Evolutionary conservation across 2,888 invertebrate genomes (phyloP), one percentile per base, ranked within the genome.

Genomic region (Mythimna pallens): DNA sequence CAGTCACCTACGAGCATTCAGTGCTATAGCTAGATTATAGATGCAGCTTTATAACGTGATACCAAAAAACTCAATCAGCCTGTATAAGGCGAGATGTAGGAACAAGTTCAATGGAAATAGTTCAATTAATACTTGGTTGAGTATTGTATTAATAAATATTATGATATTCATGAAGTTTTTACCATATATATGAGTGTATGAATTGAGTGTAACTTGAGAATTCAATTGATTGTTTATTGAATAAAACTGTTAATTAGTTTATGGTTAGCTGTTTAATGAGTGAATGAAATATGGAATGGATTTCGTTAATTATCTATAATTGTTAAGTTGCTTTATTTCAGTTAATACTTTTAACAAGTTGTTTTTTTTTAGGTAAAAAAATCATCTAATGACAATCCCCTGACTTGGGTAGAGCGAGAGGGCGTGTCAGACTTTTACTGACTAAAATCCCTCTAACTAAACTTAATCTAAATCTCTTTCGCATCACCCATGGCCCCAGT

Each of bases 161-260:
- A 80, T 83, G 73, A 82, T 79, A 83, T 69, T 80, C 55, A 79
- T 79, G 57, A 57, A 14, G 59, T 69, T 73, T 82, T 78, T 70
- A 58, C 58, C 70, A 34, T 50, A 50, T 50, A 50, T 63, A 17
- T 40, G 52, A 22, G 50, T 17, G 14, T 58, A 63, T 63, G 65
- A 78, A 82, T 78, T 79, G 58, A 78, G 65, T 73, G 73, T 69
- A 66, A 79, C 25, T 59, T 52, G 22, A 72, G 65, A 63, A 78
- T 80, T 63, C 57, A 43, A 68, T 65, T 79, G 50, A 50, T 36
- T 68, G 47, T 50, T 70, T 36, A 43, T 65, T 54, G 22, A 59
- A 68, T 47, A 65, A 68, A 82, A 30, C 47, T 64, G 43, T 59
- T 64, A 55, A 59, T 78, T 79, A 58, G 36, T 67, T 64, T 57